Percentiles rank a stretch among this genome's conserved stretches.
Conservation (phyloP, 1,140 invertebrate genomes). For the Apis laboriosa region DNA sequence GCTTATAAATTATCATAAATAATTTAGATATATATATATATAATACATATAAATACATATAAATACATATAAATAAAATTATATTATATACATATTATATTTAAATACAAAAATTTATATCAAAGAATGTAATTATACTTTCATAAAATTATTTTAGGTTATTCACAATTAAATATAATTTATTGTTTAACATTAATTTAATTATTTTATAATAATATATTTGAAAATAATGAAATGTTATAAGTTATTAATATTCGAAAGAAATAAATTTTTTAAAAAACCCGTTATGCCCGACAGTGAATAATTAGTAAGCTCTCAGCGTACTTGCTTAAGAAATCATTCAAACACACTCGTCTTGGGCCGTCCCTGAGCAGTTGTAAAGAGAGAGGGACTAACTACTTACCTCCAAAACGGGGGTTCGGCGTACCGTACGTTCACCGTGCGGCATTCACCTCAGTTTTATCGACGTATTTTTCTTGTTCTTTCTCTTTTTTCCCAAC, state of each 20-base stretch:
- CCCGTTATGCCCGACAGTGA: conserved; percentile 33
- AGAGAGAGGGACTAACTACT: conserved; percentile 63
- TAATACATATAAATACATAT: background rate
- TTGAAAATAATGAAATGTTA: background rate
- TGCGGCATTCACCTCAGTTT: conserved; percentile 60
- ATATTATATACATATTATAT: too few species aligned
- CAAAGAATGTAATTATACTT: too few species aligned
- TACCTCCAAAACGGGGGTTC: conserved; percentile 58
- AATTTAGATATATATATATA: background rate
- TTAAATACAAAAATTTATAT: too few species aligned
- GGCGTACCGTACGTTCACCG: conserved; percentile 65
- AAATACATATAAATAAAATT: too few species aligned
- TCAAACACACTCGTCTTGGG: conserved; percentile 29
- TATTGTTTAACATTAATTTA: too few species aligned
- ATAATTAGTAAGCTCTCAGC: conserved; percentile 39
- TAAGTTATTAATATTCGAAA: background rate
- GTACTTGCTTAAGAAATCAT: conserved; percentile 37
- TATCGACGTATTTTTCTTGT: conserved; percentile 52
- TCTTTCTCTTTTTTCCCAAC: background rate
- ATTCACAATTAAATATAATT: background rate
- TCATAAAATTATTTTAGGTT: too few species aligned
- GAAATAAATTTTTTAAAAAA: conserved; percentile 36
- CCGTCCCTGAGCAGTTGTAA: conserved; percentile 51
- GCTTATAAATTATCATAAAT: background rate
- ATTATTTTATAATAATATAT: background rate